Evolutionary conservation across 2,797 vertebrate species (phyloP), one percentile per base, ranked within the genome.

Genomic region (Gymnothorax reevesii): DNA sequence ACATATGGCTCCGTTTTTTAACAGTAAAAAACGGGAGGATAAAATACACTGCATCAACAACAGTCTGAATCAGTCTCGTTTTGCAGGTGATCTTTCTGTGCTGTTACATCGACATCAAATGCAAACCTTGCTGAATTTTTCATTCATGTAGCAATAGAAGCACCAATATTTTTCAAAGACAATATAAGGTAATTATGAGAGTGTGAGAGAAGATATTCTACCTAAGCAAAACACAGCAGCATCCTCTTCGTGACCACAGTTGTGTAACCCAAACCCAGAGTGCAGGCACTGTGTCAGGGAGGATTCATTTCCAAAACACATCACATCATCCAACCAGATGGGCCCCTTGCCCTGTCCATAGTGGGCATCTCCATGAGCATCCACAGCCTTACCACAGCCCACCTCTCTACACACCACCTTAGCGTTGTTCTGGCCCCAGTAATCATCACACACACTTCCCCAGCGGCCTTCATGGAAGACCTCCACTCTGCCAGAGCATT

Each of bases 401-500:
- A 77, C 12, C 73, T 77, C 33, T 52, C 73, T 77, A 33, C 73
- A 77, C 73, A 77, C 73, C 12, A 77, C 73, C 73, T 77, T 15
- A 15, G 73, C 42, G 13, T 77, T 8, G 42, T 52, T 49, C 25
- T 15, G 4, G 42, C 52, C 33, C 73, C 73, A 77, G 42, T 1
- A 0, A 3, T 77, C 73, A 52, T 77, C 73, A 77, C 73, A 77
- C 73, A 77, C 73, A 0, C 33, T 77, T 52, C 73, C 93, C 93
- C 92, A 94, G 69, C 20, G 89, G 55, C 92, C 91, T 22, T 0
- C 3, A 62, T 88, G 88, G 87, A 89, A 92, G 90, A 94, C 7
- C 90, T 94, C 94, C 8, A 94, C 93, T 83, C 93, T 89, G 20
- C 93, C 93, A 62, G 91, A 88, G 90, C 92, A 90, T 55, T 82